phyloP scores from a whole-genome alignment of 2,113 vertebrate species.

The Tupaia tana region DNA sequence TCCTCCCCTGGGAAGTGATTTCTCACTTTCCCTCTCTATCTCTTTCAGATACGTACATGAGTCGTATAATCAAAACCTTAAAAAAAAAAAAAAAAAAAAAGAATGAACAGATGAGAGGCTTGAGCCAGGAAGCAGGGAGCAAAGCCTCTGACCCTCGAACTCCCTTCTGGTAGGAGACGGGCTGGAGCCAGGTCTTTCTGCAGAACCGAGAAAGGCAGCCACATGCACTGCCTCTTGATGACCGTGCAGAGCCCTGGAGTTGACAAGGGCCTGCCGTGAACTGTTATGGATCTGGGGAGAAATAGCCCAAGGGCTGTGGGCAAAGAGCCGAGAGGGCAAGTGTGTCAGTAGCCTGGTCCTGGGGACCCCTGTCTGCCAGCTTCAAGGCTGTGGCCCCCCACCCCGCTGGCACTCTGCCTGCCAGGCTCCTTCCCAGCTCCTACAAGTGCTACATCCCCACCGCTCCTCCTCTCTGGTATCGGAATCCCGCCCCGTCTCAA shows the following conservation, averaged over 20 bases:
- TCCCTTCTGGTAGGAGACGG: background rate
- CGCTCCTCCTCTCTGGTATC: no score
- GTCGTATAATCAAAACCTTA: no score
- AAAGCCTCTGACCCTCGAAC: background rate
- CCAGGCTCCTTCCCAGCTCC: background rate
- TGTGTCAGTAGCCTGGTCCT: background rate
- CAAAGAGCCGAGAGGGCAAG: background rate
- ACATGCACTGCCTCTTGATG: accelerated
- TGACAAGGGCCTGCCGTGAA: accelerated
- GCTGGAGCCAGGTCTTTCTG: background rate
- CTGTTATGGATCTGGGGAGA: background rate
- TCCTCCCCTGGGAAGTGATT: no score
- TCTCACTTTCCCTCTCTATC: no score
- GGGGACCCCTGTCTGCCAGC: no score
- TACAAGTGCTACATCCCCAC: background rate
- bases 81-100: no score
- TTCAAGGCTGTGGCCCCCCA: background rate
- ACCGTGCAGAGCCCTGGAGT: background rate
- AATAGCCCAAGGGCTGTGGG: accelerated
- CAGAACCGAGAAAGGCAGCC: background rate
- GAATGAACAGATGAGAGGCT: no score
- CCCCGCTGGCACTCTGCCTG: background rate
- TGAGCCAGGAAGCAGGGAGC: accelerated
- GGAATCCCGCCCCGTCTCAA: background rate
- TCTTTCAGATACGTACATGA: no score